A percentile compares a stretch with the other conserved stretches of the same genome.
These are phyloP conservation scores for Dendrocincla tyrannina DNA, from an alignment of 2,797 vertebrate species.

Conservation along the genomic window DNA sequence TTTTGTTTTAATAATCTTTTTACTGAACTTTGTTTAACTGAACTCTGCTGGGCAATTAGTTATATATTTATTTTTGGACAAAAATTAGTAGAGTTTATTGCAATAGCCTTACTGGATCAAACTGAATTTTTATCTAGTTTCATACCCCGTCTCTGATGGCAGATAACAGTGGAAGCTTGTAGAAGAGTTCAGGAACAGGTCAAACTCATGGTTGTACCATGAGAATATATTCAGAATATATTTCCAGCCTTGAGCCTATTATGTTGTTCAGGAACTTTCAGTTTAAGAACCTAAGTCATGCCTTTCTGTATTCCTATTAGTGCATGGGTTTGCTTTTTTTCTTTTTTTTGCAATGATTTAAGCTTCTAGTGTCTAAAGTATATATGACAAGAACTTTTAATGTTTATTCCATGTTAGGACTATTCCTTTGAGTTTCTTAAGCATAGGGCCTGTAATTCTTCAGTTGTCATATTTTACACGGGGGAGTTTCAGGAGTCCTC, in stretches of 20 bases:
- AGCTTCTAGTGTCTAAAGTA: background rate
- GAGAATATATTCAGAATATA: background rate
- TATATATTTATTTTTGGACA: background rate
- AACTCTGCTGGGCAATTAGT: background rate
- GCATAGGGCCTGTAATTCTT: background rate
- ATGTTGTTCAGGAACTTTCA: background rate
- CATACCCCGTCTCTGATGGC: background rate
- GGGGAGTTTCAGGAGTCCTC: background rate
- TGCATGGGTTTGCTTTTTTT: too few relatives aligned
- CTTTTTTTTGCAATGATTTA: background rate
- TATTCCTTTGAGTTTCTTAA: background rate
- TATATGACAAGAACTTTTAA: background rate
- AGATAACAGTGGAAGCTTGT: background rate
- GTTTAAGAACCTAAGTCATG: background rate
- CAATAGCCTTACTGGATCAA: background rate
- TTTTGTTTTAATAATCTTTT: background rate
- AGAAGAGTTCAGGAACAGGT: background rate
- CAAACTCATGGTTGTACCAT: background rate
- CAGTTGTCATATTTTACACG: background rate
- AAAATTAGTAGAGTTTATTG: background rate
- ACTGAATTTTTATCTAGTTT: background rate
- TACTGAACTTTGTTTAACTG: background rate
- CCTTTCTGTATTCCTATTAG: background rate
- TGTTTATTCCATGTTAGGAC: background rate
- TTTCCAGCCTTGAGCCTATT: background rate